phyloP scores from a whole-genome alignment of 2,888 invertebrate species.

The Iselma pallidipennis region DNA sequence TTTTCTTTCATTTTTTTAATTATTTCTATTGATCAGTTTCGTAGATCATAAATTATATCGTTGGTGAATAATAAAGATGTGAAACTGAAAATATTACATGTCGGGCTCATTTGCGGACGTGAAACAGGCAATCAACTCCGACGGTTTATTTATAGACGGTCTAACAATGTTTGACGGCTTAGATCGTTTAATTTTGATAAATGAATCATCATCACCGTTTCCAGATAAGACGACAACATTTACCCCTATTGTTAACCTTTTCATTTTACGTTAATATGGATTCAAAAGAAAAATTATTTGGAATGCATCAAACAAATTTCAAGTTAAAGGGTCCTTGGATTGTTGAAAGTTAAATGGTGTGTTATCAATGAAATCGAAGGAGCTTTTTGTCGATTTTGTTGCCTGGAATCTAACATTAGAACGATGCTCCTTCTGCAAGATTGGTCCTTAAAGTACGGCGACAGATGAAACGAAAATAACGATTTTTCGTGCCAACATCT shows the following conservation, averaged over 20 bases:
- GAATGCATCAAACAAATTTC: not conserved
- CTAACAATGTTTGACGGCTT: not conserved
- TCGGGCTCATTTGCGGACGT: too few relatives aligned
- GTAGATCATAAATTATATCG: too few relatives aligned
- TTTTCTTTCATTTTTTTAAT: too few relatives aligned
- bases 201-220: not conserved
- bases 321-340: not conserved
- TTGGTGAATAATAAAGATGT: too few relatives aligned
- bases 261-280: too few relatives aligned
- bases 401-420: not conserved
- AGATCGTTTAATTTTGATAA: not conserved
- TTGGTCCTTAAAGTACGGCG: not conserved
- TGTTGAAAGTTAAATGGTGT: constrained; percentile 1
- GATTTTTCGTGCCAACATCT: not conserved
- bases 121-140: too few relatives aligned
- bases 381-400: not conserved
- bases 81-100: too few relatives aligned
- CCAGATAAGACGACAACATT: not conserved
- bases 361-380: not conserved
- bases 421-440: not conserved
- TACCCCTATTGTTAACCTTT: too few relatives aligned
- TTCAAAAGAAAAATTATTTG: too few relatives aligned
- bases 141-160: too few relatives aligned
- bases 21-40: too few relatives aligned
- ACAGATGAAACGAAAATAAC: constrained; percentile 1